These are phyloP conservation scores for Drosophila jambulina DNA, from an alignment of 1,140 invertebrate species.

Conservation along the genomic window DNA sequence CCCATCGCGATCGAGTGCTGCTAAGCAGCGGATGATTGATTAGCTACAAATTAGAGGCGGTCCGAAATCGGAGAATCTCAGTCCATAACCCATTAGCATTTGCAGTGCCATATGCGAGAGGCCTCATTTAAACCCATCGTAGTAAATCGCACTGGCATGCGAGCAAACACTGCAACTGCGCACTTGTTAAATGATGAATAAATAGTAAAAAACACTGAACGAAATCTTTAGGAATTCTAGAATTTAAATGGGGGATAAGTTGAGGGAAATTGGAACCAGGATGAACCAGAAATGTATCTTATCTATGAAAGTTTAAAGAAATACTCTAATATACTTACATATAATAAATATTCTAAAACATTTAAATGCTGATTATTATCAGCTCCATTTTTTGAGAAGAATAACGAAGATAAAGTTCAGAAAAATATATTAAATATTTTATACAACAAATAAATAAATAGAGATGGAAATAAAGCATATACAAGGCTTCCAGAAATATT, in stretches of 20 bases:
- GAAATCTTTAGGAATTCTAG: not conserved
- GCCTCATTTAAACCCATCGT: constrained; percentile 26
- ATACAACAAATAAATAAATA: too few species aligned
- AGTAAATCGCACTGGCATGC: constrained; percentile 14
- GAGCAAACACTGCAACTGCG: constrained; percentile 38
- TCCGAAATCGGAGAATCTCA: constrained; percentile 6
- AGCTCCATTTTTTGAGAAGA: too few species aligned
- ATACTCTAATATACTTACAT: too few species aligned
- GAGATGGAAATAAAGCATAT: too few species aligned
- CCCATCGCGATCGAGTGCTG: constrained; percentile 16
- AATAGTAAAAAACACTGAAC: not conserved
- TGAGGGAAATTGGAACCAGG: too few species aligned
- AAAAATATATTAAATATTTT: too few species aligned
- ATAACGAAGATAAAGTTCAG: too few species aligned
- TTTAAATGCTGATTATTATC: too few species aligned
- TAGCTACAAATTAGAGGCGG: constrained; percentile 37
- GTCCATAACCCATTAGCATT: constrained; percentile 20
- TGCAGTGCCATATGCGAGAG: constrained; percentile 15
- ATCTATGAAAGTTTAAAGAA: not conserved
- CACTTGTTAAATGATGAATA: constrained; percentile 16
- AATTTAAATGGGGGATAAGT: not conserved
- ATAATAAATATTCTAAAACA: too few species aligned
- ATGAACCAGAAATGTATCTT: not conserved
- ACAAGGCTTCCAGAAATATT: too few species aligned
- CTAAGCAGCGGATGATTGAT: constrained; percentile 44